These are phyloP conservation scores for Hormiphora californensis DNA, from an alignment of 37 sponge, comb jelly and placozoan species.

Conservation along the genomic window DNA sequence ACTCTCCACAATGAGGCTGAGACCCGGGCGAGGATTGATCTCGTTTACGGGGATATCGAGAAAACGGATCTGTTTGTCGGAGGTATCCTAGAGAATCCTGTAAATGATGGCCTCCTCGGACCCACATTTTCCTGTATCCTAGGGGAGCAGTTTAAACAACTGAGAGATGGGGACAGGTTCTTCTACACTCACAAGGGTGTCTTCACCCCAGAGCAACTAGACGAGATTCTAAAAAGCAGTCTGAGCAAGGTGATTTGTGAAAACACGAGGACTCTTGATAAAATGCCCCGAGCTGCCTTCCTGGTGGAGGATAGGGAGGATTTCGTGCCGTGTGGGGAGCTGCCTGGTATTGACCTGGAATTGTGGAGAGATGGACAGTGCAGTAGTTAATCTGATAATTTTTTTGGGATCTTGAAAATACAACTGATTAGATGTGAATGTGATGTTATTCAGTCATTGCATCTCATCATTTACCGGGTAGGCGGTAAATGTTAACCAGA, in stretches of 20 bases:
- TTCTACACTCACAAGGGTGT: slow-evolving; percentile 65
- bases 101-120: slow-evolving; percentile 63
- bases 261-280: slow-evolving; percentile 55
- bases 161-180: slow-evolving; percentile 82
- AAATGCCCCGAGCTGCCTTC: slow-evolving; percentile 15
- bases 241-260: slow-evolving; percentile 77
- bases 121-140: slow-evolving; percentile 88
- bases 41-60: not conserved
- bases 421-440: too few species aligned
- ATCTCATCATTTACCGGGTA: too few species aligned
- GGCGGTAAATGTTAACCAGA: too few species aligned
- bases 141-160: slow-evolving; percentile 63
- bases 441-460: too few species aligned
- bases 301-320: not conserved
- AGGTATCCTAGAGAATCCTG: slow-evolving; percentile 71
- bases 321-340: not conserved
- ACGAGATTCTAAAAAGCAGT: slow-evolving; percentile 52
- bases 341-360: slow-evolving; percentile 29
- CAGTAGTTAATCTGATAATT: too few species aligned
- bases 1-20: not conserved
- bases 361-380: slow-evolving; percentile 7
- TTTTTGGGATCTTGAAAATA: too few species aligned
- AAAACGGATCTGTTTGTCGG: slow-evolving; percentile 72
- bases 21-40: not conserved
- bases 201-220: slow-evolving; percentile 64